These are phyloP conservation scores for Rutpela maculata DNA, from an alignment of 2,888 invertebrate genomes.

Conservation along the genomic window DNA sequence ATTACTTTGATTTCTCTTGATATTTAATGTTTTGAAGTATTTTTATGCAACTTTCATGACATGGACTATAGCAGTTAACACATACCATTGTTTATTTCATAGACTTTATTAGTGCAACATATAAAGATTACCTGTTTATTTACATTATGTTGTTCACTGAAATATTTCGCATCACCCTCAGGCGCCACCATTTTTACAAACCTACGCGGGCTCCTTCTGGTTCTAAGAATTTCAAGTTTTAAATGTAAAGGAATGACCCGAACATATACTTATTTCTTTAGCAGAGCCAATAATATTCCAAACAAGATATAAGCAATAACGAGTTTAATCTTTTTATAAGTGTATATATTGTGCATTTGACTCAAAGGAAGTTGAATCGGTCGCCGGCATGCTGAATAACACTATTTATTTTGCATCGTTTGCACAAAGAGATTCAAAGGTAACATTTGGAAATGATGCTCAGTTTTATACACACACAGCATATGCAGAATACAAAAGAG, in stretches of 20 bases:
- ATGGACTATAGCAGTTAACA: too few species aligned
- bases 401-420: constrained; percentile 4
- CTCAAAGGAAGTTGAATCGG: not conserved
- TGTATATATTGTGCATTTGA: not conserved
- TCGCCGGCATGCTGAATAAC: constrained; percentile 8
- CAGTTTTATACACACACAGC: constrained; percentile 27
- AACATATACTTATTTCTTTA: not conserved
- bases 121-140: too few species aligned
- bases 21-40: too few species aligned
- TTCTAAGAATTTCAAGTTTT: too few species aligned
- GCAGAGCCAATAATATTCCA: not conserved
- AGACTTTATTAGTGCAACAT: too few species aligned
- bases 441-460: constrained; percentile 16
- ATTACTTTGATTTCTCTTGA: too few species aligned
- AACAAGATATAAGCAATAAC: not conserved
- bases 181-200: too few species aligned
- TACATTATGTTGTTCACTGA: too few species aligned
- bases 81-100: too few species aligned
- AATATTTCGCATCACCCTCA: too few species aligned
- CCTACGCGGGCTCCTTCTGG: too few species aligned
- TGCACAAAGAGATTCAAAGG: constrained; percentile 17
- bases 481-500: constrained; percentile 26
- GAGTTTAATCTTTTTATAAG: not conserved
- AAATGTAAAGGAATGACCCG: not conserved
- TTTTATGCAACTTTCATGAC: too few species aligned